Evolutionary conservation across 37 sponge, comb jelly and placozoan species (phyloP).

Genomic region (Eunapius fragilis): DNA sequence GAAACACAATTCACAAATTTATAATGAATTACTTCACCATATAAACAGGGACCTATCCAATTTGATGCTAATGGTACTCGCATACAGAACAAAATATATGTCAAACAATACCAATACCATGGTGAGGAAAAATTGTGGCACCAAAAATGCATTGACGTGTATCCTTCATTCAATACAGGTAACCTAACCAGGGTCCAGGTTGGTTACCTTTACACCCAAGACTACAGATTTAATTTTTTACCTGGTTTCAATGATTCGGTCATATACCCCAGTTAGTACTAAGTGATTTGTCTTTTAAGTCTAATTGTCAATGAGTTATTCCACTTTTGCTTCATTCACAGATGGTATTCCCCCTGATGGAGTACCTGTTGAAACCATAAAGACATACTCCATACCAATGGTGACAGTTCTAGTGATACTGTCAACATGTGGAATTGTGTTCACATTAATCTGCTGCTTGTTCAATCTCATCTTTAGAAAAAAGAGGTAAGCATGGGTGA

Average conservation of each 20-base stretch:
- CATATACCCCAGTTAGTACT: not conserved
- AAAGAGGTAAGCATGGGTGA: not conserved
- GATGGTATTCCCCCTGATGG: conserved; percentile 54
- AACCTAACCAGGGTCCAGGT: not conserved
- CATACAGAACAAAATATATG: conserved; percentile 3
- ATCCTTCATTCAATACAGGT: not conserved
- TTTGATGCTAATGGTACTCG: conserved; percentile 20
- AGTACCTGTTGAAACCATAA: not conserved
- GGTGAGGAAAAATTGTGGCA: not conserved
- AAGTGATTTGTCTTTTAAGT: not conserved
- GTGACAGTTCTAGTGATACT: conserved; percentile 6
- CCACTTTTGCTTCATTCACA: not conserved
- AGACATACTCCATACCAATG: conserved; percentile 1
- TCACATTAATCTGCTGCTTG: conserved; percentile 8
- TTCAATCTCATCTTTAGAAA: conserved; percentile 37
- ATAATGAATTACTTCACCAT: not conserved
- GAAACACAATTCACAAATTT: not conserved
- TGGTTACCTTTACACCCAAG: not conserved
- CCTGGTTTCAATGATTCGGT: not conserved
- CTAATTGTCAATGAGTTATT: not conserved
- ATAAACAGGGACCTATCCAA: conserved; percentile 5
- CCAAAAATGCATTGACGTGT: not conserved
- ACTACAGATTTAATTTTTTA: not conserved
- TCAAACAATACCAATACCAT: not conserved
- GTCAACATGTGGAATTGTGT: not conserved